Evolutionary conservation across 1,140 invertebrate species (phyloP), one percentile per base, ranked within the genome.

Genomic region (Drosophila ironensis): DNA sequence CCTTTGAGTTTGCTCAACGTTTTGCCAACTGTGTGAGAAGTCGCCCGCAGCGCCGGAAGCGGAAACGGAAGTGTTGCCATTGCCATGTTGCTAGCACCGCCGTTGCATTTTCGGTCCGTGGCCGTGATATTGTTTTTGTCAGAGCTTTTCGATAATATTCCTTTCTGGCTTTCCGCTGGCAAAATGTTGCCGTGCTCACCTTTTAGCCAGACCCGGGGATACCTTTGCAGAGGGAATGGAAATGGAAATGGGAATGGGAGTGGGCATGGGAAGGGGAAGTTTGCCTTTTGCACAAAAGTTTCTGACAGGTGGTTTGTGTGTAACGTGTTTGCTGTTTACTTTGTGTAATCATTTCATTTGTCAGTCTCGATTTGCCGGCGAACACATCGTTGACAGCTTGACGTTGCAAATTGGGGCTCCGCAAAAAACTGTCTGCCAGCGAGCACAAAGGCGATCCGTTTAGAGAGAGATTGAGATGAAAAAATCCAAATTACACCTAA

Each of bases 281-380:
- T 57, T 72, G 37, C 33, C 47, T 68, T 53, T 71, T 66, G 52
- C 57, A 40, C 38, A 76, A 59, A 54, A 72, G 53, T 72, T 60
- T 63, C 74, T 84, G 80, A 84, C 80, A 86, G 80, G 80, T 84
- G 80, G 80, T 84, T 84, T 84, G 77, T 51, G 64, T 56, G 56
- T 63, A 71, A 38, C 71, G 52, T 80, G 75, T 64, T 67, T 50
- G 54, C 60, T 86, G 80, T 86, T 84, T 86, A 75, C 80, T 86
- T 86, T 84, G 80, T 84, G 80, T 86, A 86, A 86, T 84, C 80
- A 84, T 84, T 84, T 86, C 74, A 84, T 84, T 84, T 86, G 80
- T 86, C 80, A 84, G 72, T 73, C 63, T 86, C 86, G 78, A 86
- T 86, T 86, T 73, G 63, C 72, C 40, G 30, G 20, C 69, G 52